phyloP scores from a whole-genome alignment of 2,888 invertebrate genomes.

The Tanaodytes sp. region DNA sequence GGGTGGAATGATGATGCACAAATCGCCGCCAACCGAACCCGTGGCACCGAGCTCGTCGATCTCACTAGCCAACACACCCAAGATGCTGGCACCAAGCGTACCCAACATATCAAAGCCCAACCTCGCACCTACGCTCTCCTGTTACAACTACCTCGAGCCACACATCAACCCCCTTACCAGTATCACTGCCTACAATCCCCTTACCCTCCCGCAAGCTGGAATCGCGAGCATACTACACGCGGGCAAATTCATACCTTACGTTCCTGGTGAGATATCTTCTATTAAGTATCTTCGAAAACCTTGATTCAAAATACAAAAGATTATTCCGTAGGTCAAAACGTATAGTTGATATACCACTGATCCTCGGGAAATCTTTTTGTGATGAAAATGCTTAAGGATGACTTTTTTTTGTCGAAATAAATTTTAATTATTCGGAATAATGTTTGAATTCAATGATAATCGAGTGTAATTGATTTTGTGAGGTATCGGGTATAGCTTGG shows the following conservation, averaged over 20 bases:
- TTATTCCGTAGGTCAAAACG: too few relatives aligned
- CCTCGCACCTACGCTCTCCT: constrained; percentile 72
- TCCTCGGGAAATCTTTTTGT: too few relatives aligned
- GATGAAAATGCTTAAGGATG: too few relatives aligned
- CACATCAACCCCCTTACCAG: constrained; percentile 77
- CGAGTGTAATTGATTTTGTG: too few relatives aligned
- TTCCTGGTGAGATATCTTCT: constrained; percentile 74
- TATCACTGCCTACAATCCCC: constrained; percentile 81
- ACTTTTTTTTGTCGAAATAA: too few relatives aligned
- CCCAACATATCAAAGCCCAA: constrained; percentile 76
- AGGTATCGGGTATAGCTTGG: too few relatives aligned
- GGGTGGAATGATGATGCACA: constrained; percentile 84
- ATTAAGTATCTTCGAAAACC: not conserved
- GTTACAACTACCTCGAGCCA: constrained; percentile 68
- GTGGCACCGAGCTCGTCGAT: constrained; percentile 62
- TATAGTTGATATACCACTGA: too few relatives aligned
- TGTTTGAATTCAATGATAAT: too few relatives aligned
- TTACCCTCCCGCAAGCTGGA: constrained; percentile 78
- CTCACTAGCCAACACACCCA: constrained; percentile 74
- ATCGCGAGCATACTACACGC: constrained; percentile 79
- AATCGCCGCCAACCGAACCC: constrained; percentile 72
- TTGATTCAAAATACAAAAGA: too few relatives aligned
- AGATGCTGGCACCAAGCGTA: constrained; percentile 76
- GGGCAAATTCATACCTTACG: constrained; percentile 87
- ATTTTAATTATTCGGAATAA: too few relatives aligned